Base-by-base conservation (phyloP, 2,888 invertebrate genomes). In the Oscheius sp. region DNA sequence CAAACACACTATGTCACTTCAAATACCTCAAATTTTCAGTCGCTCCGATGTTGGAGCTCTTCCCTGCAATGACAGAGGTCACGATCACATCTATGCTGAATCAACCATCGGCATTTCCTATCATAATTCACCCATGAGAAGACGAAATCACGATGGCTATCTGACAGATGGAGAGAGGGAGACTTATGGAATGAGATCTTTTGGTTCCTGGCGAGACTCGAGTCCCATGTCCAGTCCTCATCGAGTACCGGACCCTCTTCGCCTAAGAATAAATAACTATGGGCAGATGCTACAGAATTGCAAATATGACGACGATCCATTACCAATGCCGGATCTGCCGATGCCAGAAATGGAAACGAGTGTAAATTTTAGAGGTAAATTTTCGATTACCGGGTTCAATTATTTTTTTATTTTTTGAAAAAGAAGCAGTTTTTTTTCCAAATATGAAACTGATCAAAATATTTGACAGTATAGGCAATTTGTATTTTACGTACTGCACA, bases 251-350 rank as follows among this genome's bases (percentile, higher is more conserved):
- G 71, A 75, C n/a, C 81, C 81, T 5, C 64, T 82, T 44, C 68
- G 80, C 30, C 70, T 82, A 45, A 69, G 71, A 22, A 82, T 81
- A 67, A 71, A 72, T 32, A 83, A 82, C 68, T 81, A 83, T 33
- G 82, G 80, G 28, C 76, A 77, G 45, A 62, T 83, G 50, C 69
- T 82, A 32, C 71, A 71, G 22, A 77, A 75, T 47, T 66, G 80
- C 63, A 64, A 75, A 22, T 68, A 72, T 33, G 74, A 74, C 17
- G 54, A 65, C 28, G 66, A 57, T 4, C 49, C 47, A 14, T 24
- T 59, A 44, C 59, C 59, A 17, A 44, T 59, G 44, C 59, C 59
- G 9, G 59, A 59, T 33, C 28, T 59, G 6, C 57, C 56, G 2
- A 51, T 51, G 28, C 54, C 56, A 8, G 56, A 56, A 20, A 36